phyloP scores from a whole-genome alignment of 2,113 vertebrate genomes.

The Brevimyrus niger region DNA sequence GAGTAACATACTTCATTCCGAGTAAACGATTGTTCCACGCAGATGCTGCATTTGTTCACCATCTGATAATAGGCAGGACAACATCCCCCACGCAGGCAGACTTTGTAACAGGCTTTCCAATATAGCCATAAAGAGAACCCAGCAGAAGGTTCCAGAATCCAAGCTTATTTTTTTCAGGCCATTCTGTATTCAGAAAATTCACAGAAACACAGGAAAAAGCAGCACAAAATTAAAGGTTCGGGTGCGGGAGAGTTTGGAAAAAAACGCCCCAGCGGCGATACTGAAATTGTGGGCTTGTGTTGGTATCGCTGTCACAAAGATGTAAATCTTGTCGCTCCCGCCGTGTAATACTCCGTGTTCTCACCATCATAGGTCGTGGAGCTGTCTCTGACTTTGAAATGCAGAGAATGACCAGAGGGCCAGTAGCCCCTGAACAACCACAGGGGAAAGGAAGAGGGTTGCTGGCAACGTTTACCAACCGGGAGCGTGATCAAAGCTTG shows the following conservation, averaged over 20 bases:
- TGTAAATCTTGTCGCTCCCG: neutral
- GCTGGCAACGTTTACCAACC: constrained; percentile 69
- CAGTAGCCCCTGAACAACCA: constrained; percentile 55
- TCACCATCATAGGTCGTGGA: constrained; percentile 76
- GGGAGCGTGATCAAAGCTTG: constrained; percentile 70
- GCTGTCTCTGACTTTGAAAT: constrained; percentile 78
- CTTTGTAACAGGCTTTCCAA: neutral
- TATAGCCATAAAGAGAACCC: neutral
- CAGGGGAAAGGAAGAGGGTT: constrained; percentile 48
- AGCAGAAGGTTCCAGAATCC: neutral
- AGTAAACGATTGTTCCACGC: neutral
- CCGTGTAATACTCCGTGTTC: constrained; percentile 41
- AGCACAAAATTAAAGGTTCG: neutral
- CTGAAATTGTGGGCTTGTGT: neutral
- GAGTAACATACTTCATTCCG: neutral
- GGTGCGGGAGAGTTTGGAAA: neutral
- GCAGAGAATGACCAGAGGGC: constrained; percentile 65
- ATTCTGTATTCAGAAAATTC: neutral
- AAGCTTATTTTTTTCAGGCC: neutral
- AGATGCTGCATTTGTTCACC: neutral
- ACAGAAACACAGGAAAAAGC: neutral
- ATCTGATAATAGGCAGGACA: neutral
- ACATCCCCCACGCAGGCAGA: neutral
- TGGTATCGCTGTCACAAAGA: neutral
- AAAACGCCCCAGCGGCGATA: neutral